Percentiles rank a stretch among this genome's conserved stretches.
Evolutionary conservation across 2,888 invertebrate genomes (phyloP).

Genomic region (Microdon myrmicae): DNA sequence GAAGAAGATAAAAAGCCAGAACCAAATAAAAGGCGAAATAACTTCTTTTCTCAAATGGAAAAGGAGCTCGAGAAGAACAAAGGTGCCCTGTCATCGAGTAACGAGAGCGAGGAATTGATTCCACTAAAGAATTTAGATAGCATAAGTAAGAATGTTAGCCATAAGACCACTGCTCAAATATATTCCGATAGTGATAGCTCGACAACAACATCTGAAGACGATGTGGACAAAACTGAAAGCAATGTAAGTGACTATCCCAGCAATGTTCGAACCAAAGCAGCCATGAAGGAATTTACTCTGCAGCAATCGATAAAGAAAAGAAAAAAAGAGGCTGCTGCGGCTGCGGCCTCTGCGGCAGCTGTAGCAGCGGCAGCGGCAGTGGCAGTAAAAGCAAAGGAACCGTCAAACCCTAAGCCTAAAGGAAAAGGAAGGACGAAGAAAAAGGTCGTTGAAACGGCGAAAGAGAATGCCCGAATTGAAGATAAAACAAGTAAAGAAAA

Average conservation of each 20-base stretch:
- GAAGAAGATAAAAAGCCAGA: constrained; percentile 46
- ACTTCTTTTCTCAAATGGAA: constrained; percentile 71
- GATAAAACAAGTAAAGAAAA: constrained; percentile 17
- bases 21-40: constrained; percentile 48
- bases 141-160: constrained; percentile 43
- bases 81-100: constrained; percentile 80
- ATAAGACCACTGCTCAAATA: constrained; percentile 75
- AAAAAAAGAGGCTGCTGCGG: constrained; percentile 56
- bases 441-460: constrained; percentile 17
- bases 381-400: constrained; percentile 7
- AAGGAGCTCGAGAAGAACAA: constrained; percentile 75
- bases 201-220: constrained; percentile 51
- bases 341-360: constrained; percentile 48
- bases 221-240: constrained; percentile 70
- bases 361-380: background rate
- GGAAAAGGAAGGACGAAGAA: constrained; percentile 17
- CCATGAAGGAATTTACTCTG: constrained; percentile 83
- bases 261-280: constrained; percentile 81
- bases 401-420: constrained; percentile 29
- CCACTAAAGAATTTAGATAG: constrained; percentile 67
- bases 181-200: constrained; percentile 80
- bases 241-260: constrained; percentile 75
- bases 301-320: constrained; percentile 58
- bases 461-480: constrained; percentile 18
- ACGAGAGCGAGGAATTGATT: constrained; percentile 84